Percentiles rank a stretch among this genome's conserved stretches.
Conservation (phyloP, 2,888 invertebrate genomes). For the Noctua comes region DNA sequence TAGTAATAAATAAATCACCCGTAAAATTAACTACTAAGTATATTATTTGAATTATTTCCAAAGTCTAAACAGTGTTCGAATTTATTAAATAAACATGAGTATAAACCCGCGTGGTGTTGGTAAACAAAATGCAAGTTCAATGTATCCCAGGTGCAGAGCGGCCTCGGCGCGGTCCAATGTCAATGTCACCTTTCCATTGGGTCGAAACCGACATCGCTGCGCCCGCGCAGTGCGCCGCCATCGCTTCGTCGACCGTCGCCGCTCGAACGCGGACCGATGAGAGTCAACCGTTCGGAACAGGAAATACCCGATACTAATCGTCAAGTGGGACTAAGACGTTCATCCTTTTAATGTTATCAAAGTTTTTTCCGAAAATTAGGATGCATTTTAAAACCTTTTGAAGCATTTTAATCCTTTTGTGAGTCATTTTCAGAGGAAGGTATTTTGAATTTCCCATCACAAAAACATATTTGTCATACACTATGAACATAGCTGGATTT, state of each 20-base stretch:
- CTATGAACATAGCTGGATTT: conserved; percentile 30
- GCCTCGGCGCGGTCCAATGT: conserved; percentile 79
- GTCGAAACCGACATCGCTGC: conserved; percentile 57
- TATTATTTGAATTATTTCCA: not conserved
- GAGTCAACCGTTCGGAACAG: conserved; percentile 30
- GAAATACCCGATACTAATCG: conserved; percentile 50
- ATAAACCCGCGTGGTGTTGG: conserved; percentile 62
- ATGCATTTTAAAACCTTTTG: too few species aligned
- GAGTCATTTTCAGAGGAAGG: not conserved
- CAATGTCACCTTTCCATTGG: conserved; percentile 86
- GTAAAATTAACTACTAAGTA: not conserved
- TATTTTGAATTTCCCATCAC: conserved; percentile 8
- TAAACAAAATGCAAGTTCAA: conserved; percentile 83
- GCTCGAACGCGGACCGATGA: conserved; percentile 18
- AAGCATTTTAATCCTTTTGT: not conserved
- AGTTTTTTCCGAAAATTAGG: not conserved
- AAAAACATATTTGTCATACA: conserved; percentile 21
- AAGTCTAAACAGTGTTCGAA: conserved; percentile 16
- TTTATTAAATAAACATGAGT: conserved; percentile 45
- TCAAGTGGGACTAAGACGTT: conserved; percentile 12
- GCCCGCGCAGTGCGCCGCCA: conserved; percentile 27
- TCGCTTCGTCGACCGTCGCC: conserved; percentile 14
- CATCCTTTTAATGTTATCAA: conserved; percentile 14
- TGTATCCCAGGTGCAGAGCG: conserved; percentile 71
- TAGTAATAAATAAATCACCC: not conserved